These are phyloP conservation scores for Austrofundulus limnaeus DNA, from an alignment of 2,113 vertebrate genomes.

Conservation along the genomic window DNA sequence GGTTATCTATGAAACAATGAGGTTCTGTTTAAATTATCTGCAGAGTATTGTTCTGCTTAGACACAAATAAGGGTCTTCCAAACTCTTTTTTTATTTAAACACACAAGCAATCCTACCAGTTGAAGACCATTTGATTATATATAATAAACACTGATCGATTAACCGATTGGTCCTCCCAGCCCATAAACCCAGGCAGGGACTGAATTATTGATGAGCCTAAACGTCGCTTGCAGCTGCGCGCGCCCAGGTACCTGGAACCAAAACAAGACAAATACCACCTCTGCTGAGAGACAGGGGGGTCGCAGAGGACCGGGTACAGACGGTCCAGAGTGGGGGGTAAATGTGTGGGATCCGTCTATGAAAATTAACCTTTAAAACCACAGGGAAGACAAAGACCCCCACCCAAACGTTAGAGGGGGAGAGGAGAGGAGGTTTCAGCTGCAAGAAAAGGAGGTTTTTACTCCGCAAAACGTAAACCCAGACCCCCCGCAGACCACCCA, in stretches of 20 bases:
- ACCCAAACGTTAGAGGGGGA: not conserved
- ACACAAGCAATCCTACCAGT: not conserved
- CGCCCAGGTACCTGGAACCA: conserved; percentile 6
- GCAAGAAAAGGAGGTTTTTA: not conserved
- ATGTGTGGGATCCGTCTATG: not conserved
- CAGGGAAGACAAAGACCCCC: conserved; percentile 14
- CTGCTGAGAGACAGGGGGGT: conserved; percentile 1
- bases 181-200: conserved; percentile 7
- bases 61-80: not conserved
- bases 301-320: not conserved
- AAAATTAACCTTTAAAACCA: not conserved
- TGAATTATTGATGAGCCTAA: conserved; percentile 2
- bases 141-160: conserved; percentile 4
- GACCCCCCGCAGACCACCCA: not conserved
- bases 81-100: not conserved
- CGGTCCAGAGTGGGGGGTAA: not conserved
- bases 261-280: conserved; percentile 12
- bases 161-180: not conserved
- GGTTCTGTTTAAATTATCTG: not conserved
- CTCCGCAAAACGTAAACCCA: not conserved
- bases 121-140: not conserved
- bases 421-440: not conserved
- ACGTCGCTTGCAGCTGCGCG: conserved; percentile 1
- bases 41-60: not conserved
- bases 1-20: not conserved